These are phyloP conservation scores for Drosophila neonasuta DNA, from an alignment of 2,888 invertebrate species.

Conservation along the genomic window DNA sequence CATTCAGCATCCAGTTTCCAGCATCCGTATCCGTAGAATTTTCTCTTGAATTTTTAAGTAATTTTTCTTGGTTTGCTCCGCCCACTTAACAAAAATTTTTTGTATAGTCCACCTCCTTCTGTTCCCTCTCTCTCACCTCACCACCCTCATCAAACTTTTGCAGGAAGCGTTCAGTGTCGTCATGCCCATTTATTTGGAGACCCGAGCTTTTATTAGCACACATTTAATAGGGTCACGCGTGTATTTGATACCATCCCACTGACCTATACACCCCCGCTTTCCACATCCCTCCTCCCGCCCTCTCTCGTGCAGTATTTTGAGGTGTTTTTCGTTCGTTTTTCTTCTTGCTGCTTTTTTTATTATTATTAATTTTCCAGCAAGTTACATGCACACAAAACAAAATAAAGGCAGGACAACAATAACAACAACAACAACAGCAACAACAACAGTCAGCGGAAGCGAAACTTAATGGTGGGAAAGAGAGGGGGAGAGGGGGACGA, in stretches of 20 bases:
- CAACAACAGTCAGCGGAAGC: slow-evolving; percentile 31
- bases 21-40: slow-evolving; percentile 40
- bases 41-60: slow-evolving; percentile 73
- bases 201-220: slow-evolving; percentile 75
- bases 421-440: slow-evolving; percentile 16
- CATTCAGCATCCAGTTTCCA: slow-evolving; percentile 34
- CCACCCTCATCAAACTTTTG: slow-evolving; percentile 10
- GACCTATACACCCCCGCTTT: slow-evolving; percentile 18
- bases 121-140: neutral
- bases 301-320: slow-evolving; percentile 31
- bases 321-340: slow-evolving; percentile 62
- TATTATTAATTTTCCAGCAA: slow-evolving; percentile 78
- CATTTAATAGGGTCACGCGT: slow-evolving; percentile 78
- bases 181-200: slow-evolving; percentile 68
- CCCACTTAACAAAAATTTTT: slow-evolving; percentile 37
- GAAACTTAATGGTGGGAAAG: slow-evolving; percentile 14
- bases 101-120: neutral
- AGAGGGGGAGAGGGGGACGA: slow-evolving; percentile 18
- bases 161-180: slow-evolving; percentile 49
- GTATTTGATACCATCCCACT: slow-evolving; percentile 61
- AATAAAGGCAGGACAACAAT: slow-evolving; percentile 70
- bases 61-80: slow-evolving; percentile 55
- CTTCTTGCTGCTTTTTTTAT: slow-evolving; percentile 64
- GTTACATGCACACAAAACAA: slow-evolving; percentile 74
- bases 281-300: too few species aligned